A percentile compares a stretch with the other conserved stretches of the same genome.
These are phyloP conservation scores for Solen grandis DNA, from an alignment of 1,140 invertebrate genomes.

Conservation along the genomic window DNA sequence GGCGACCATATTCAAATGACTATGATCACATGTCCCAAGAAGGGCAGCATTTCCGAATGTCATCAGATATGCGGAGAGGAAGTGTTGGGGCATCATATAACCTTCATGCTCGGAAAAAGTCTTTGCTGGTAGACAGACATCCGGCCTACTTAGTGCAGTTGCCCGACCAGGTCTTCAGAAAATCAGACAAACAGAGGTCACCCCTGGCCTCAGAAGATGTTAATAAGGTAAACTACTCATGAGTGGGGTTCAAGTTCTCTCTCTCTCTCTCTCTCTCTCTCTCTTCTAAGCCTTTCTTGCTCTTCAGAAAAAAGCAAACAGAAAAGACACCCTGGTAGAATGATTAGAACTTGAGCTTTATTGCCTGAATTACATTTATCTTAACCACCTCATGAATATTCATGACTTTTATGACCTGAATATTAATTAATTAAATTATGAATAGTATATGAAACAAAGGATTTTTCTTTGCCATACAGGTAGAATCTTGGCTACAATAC, in stretches of 20 bases:
- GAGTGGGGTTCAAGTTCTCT: no score
- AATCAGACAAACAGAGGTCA: slow-evolving; percentile 39
- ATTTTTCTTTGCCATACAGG: no score
- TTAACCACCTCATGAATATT: slow-evolving; percentile 1
- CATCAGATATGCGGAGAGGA: slow-evolving; percentile 72
- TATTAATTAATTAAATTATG: no score
- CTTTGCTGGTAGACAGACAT: slow-evolving; percentile 71
- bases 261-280: neutral
- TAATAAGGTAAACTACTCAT: neutral
- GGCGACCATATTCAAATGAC: slow-evolving; percentile 53
- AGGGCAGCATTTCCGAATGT: slow-evolving; percentile 48
- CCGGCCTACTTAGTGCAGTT: slow-evolving; percentile 67
- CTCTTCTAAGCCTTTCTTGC: no score
- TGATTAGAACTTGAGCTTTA: no score
- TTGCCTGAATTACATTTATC: no score
- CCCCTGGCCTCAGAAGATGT: slow-evolving; percentile 3
- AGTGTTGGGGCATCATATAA: slow-evolving; percentile 75
- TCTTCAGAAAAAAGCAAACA: no score
- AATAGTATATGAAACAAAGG: no score
- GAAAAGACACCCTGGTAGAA: no score
- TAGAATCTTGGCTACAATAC: no score
- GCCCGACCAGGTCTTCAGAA: slow-evolving; percentile 32
- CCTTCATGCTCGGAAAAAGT: slow-evolving; percentile 70
- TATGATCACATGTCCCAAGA: slow-evolving; percentile 58
- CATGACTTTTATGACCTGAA: no score